Evolutionary conservation across 2,113 vertebrate genomes (phyloP), one percentile per base, ranked within the genome.

Genomic region (Heteronetta atricapilla): DNA sequence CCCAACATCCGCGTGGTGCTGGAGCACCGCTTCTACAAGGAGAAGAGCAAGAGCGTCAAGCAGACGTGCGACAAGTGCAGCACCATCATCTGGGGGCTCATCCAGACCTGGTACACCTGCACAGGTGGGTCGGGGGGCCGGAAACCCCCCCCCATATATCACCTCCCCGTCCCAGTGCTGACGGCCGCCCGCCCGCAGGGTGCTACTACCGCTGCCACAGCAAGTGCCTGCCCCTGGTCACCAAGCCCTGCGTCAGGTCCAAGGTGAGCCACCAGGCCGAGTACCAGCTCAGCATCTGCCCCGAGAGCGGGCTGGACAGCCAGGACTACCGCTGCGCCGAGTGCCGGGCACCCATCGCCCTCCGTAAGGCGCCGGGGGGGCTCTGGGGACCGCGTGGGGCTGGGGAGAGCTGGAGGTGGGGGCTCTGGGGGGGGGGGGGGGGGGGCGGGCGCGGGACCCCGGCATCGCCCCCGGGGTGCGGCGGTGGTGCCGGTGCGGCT

Each of bases 71-170:
- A 99, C 97, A 99, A 99, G 90, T 99, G 99, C 94, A 99, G 98
- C 95, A 90, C 99, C 70, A 98, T 99, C 93, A 99, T 99, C 95
- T 99, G 99, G 99, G 99, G 99, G 28, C 98, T 99, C 68, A 99
- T 99, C 86, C 99, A 99, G 98, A 99, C 99, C 58, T 99, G 99
- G 99, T 99, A 99, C 87, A 99, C 99, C 60, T 99, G 99, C 95
- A 99, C 99, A 98, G 99, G 99, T 99, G 76, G 96, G 97, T 20
- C 4, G 13, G 63, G 48, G 94, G n/a, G 29, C 14, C 25, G 40
- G 59, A 69, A 38, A 7, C 36, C 17, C 8, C 14, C 33, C 19
- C 4, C 34, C 9, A 18, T 18, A 13, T 6, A 18, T 10, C 8
- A 4, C 4, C 16, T 15, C 8, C 21, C 9, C 7, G 0, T 23